These are phyloP conservation scores for Centruroides vittatus DNA, from an alignment of 1,140 invertebrate species.

Conservation along the genomic window DNA sequence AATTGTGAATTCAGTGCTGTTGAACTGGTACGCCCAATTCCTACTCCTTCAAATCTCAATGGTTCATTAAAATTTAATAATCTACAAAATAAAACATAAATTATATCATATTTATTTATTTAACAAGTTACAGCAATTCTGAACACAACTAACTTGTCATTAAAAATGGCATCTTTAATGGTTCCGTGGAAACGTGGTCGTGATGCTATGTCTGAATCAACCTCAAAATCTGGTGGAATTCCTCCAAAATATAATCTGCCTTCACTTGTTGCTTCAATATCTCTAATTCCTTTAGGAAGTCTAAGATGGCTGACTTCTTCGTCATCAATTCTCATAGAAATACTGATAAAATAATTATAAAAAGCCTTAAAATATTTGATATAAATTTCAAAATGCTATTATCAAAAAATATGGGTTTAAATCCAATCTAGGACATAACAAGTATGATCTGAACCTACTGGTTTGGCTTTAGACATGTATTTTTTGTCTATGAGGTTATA, in stretches of 20 bases:
- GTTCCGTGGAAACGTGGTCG: constrained; percentile 46
- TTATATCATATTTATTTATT: no score
- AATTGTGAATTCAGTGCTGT: constrained; percentile 8
- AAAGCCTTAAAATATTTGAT: background rate
- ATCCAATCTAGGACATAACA: background rate
- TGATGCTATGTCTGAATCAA: constrained; percentile 38
- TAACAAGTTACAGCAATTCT: no score
- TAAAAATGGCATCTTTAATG: constrained; percentile 63
- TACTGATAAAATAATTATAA: constrained; percentile 2
- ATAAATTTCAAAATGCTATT: background rate
- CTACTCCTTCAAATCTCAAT: constrained; percentile 47
- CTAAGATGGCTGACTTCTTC: constrained; percentile 34
- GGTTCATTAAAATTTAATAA: constrained; percentile 48
- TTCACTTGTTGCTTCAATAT: constrained; percentile 35
- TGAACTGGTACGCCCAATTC: constrained; percentile 47
- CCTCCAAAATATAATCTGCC: constrained; percentile 47
- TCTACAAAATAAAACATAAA: constrained; percentile 22
- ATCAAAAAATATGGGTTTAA: background rate
- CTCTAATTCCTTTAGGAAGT: constrained; percentile 32
- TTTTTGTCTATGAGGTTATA: no score
- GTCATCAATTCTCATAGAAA: constrained; percentile 40
- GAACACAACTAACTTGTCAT: constrained; percentile 43
- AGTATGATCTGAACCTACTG: background rate
- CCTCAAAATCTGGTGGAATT: constrained; percentile 34
- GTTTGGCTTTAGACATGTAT: no score